phyloP scores from a whole-genome alignment of 2,797 vertebrate species.

The Propithecus deckenii region DNA sequence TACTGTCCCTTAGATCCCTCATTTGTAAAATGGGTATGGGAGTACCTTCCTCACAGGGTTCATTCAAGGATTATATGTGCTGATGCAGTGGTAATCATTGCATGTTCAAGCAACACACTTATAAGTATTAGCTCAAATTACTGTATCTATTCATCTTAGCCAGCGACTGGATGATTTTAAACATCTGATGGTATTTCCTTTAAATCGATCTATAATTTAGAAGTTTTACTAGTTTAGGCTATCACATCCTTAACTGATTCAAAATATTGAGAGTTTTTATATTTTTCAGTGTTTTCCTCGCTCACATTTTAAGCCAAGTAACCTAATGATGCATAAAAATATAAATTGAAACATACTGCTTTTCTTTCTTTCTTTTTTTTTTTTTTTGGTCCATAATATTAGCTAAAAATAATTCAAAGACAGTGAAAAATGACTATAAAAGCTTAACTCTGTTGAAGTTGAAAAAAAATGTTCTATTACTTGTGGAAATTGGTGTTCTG shows the following conservation, averaged over 20 bases:
- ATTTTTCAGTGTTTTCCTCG: neutral
- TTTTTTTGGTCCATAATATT: neutral
- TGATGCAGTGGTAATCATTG: neutral
- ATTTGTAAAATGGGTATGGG: neutral
- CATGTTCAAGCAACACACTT: neutral
- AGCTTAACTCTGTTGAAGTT: neutral
- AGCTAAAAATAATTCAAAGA: constrained; percentile 1
- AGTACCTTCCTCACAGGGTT: neutral
- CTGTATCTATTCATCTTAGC: neutral
- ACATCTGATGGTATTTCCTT: neutral
- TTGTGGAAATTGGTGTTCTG: neutral
- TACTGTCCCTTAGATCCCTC: neutral
- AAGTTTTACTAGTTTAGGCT: neutral
- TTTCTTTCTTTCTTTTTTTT: neutral
- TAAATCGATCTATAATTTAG: neutral
- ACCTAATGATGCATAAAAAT: neutral
- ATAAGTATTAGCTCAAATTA: neutral
- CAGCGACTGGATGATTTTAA: neutral
- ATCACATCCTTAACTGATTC: neutral
- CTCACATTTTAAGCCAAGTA: neutral
- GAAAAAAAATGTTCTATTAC: neutral
- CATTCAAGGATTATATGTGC: neutral
- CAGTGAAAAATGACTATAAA: neutral
- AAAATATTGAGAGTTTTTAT: neutral
- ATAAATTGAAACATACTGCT: neutral